Conservation (phyloP, 2,797 vertebrate species). For the Octomys mimax region DNA sequence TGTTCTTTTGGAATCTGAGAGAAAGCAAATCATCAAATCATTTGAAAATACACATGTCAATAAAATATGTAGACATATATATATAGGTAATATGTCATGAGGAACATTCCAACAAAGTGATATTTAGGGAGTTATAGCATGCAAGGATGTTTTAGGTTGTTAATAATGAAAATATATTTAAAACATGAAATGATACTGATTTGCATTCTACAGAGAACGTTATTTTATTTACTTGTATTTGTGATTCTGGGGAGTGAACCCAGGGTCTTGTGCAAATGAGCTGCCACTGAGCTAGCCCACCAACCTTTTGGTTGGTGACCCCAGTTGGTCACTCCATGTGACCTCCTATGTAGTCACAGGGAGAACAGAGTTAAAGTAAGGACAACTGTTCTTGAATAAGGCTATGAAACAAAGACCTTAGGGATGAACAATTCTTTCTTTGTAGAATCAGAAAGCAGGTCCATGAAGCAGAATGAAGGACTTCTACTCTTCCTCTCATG, state of each 20-base stretch:
- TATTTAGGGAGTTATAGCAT: neutral
- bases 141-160: neutral
- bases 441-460: neutral
- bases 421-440: neutral
- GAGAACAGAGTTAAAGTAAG: neutral
- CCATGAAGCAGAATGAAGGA: neutral
- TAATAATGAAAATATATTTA: slow-evolving; percentile 14
- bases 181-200: neutral
- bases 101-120: neutral
- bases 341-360: neutral
- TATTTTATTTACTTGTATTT: neutral
- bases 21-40: neutral
- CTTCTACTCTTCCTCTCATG: neutral
- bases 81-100: neutral
- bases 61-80: neutral
- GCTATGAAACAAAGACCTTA: neutral
- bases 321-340: too few species aligned
- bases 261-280: neutral
- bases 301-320: neutral
- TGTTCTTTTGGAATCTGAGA: slow-evolving; percentile 14
- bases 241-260: neutral
- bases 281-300: neutral
- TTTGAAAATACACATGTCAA: neutral
- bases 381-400: neutral
- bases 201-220: neutral